Percentiles rank a stretch among this genome's conserved stretches.
These are phyloP conservation scores for Doryteuthis pealeii DNA, from an alignment of 1,140 invertebrate species.

Conservation along the genomic window DNA sequence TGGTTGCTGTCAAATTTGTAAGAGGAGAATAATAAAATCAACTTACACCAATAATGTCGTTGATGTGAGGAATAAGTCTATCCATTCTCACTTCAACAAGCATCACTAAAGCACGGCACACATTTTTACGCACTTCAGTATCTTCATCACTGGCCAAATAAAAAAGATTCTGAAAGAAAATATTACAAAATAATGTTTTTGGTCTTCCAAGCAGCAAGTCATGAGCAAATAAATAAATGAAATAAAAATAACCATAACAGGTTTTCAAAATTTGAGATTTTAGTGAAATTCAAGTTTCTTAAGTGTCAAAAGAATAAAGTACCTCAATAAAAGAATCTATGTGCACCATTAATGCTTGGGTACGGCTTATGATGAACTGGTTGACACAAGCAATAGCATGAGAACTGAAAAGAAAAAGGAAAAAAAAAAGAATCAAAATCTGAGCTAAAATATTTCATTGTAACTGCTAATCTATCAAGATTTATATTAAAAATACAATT, in stretches of 20 bases:
- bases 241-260: no score
- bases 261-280: no score
- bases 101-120: slow-evolving; percentile 95
- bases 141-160: slow-evolving; percentile 70
- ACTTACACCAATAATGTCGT: slow-evolving; percentile 86
- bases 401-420: slow-evolving; percentile 67
- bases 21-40: background rate
- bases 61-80: slow-evolving; percentile 90
- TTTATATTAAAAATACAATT: no score
- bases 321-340: slow-evolving; percentile 94
- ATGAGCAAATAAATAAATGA: no score
- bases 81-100: slow-evolving; percentile 95
- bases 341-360: slow-evolving; percentile 89
- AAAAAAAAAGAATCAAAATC: background rate
- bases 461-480: no score
- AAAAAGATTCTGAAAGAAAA: slow-evolving; percentile 67
- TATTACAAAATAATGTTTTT: slow-evolving; percentile 16
- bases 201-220: no score
- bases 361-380: slow-evolving; percentile 92
- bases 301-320: slow-evolving; percentile 39
- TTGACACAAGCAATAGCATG: slow-evolving; percentile 98
- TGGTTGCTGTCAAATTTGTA: no score
- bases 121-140: slow-evolving; percentile 72
- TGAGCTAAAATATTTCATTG: no score
- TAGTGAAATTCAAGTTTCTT: no score